Evolutionary conservation across 2,113 vertebrate genomes (phyloP), one percentile per base, ranked within the genome.

Genomic region (Glaucidium brasilianum): DNA sequence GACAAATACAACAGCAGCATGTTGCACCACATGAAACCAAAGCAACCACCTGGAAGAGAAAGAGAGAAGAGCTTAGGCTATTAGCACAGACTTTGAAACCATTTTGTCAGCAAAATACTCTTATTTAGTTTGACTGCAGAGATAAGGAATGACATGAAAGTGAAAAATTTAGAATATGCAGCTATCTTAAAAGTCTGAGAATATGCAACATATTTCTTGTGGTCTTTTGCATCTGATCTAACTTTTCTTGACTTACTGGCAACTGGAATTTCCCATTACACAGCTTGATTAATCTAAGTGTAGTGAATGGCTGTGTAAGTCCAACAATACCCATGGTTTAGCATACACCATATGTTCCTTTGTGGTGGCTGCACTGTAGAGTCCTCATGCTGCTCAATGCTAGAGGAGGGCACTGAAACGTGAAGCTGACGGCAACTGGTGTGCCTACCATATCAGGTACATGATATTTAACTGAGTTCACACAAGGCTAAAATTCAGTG

Each of bases 101-200:
- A 75, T 56, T 97, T 97, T 98, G 96, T 98, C 97, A 97, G 92
- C 83, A 95, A 96, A 96, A 97, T 95, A 91, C 53, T 68, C 78
- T 63, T 86, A 87, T 78, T 88, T 85, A 85, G 74, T 82, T 73
- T 91, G 86, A 94, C 82, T 52, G 83, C 76, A 92, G 87, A 95
- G 74, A 97, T 94, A 92, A 96, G 87, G 69, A 81, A 93, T 92
- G 88, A 89, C 95, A 94, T 37, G 39, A 94, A 97, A 95, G 88
- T 86, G 75, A 88, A 97, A 88, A 97, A 97, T 97, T 66, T 90
- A 90, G 60, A 96, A 90, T 86, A 89, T 20, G 20, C 56, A 64
- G 45, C 72, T 58, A 82, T 91, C 55, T 67, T 94, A 69, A 52
- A 83, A 64, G 37, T 68, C 55, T 94, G 82, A 79, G 95, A 91